Evolutionary conservation across 2,888 invertebrate genomes (phyloP).

Genomic region (Drosophila infuscata): DNA sequence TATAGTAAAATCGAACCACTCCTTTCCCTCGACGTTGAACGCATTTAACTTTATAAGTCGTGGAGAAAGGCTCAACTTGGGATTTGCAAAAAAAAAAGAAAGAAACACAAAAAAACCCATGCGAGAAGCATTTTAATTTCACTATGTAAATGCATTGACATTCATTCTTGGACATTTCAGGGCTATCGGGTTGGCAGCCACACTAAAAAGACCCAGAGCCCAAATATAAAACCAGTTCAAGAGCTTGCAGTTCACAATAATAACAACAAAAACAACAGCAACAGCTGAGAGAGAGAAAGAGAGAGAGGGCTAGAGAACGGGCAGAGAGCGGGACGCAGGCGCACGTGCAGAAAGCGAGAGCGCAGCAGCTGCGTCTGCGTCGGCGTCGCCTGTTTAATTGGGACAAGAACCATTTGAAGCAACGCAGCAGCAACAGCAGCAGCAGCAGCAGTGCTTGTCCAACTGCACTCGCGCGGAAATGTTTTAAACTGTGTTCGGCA

Average conservation of each 20-base stretch:
- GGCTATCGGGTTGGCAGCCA: constrained; percentile 62
- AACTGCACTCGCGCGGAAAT: constrained; percentile 59
- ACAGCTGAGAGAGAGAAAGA: constrained; percentile 21
- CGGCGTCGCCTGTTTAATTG: constrained; percentile 40
- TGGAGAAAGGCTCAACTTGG: constrained; percentile 68
- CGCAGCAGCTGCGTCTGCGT: constrained; percentile 28
- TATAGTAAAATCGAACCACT: constrained; percentile 41
- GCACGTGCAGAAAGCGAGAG: constrained; percentile 69
- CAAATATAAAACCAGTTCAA: constrained; percentile 66
- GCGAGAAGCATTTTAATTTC: constrained; percentile 42
- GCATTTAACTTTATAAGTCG: constrained; percentile 9
- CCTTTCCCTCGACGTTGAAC: neutral
- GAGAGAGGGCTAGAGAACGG: constrained; percentile 29
- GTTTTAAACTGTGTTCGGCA: constrained; percentile 27
- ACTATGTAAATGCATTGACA: constrained; percentile 62
- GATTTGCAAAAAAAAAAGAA: constrained; percentile 24
- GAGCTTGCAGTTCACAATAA: constrained; percentile 48
- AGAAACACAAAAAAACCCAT: neutral
- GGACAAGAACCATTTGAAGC: constrained; percentile 63
- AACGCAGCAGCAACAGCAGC: constrained; percentile 30
- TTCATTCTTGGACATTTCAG: constrained; percentile 72
- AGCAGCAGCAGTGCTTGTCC: constrained; percentile 30
- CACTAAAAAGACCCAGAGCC: constrained; percentile 35
- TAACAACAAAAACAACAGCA: constrained; percentile 4
- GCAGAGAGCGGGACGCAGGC: constrained; percentile 41